These are phyloP conservation scores for Dicerorhinus sumatrensis DNA, from an alignment of 2,113 vertebrate species.

Conservation along the genomic window DNA sequence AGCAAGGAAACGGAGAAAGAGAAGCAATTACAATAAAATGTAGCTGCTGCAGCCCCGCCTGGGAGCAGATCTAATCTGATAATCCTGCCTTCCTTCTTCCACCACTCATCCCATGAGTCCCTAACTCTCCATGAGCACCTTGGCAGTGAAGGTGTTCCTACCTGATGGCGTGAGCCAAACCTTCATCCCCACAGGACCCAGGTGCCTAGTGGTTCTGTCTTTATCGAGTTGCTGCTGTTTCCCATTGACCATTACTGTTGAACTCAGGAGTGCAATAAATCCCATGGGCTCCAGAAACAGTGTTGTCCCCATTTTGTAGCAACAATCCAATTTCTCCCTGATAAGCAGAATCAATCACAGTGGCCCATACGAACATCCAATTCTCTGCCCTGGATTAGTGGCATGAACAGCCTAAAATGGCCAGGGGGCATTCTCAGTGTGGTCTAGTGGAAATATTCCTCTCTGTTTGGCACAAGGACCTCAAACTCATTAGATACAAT, in stretches of 20 bases:
- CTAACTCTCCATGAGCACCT: not conserved
- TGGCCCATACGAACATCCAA: not conserved
- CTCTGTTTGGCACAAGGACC: not conserved
- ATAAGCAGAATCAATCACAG: not conserved
- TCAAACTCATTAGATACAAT: not conserved
- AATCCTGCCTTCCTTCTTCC: not conserved
- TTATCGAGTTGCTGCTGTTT: not conserved
- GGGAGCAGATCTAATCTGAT: not conserved
- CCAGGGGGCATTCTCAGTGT: not conserved
- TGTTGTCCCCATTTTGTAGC: not conserved
- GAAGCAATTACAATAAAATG: not conserved
- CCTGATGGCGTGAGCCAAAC: not conserved
- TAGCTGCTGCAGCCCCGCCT: not conserved
- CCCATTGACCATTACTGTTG: not conserved
- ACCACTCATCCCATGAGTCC: rapidly evolving
- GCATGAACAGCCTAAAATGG: not conserved
- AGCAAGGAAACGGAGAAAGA: not conserved
- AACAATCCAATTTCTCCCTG: conserved; percentile 19
- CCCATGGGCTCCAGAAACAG: not conserved
- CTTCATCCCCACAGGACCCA: not conserved
- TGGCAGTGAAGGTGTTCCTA: not conserved
- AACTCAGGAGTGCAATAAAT: not conserved
- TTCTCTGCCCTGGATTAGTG: not conserved
- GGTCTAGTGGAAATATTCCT: not conserved
- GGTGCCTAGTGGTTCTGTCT: not conserved